Base-by-base conservation (phyloP, 2,888 invertebrate genomes). In the Allygus modestus region DNA sequence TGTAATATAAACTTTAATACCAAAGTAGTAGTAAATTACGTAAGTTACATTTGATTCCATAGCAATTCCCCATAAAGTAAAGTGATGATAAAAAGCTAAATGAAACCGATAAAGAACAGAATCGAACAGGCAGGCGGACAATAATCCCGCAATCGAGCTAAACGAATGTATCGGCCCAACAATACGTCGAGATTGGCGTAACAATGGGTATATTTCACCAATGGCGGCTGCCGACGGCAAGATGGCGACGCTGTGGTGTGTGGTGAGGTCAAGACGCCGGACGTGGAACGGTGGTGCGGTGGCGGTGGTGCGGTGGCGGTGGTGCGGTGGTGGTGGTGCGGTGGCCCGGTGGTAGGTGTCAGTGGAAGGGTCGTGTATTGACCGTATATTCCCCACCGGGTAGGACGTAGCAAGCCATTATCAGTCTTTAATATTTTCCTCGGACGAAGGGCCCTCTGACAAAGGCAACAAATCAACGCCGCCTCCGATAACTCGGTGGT, bases 401-500 rank as follows among this genome's bases (percentile, higher is more conserved):
- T 79, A 43, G 46, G 20, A 28, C 54, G 31, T 17, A 79, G 43
- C 31, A 17, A n/a, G 65, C 41, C 54, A 37, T 65, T 81, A 81
- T 81, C 81, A 81, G 81, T 65, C 61, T 61, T 81, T 73, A 73
- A 73, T 73, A 73, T 73, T 73, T 69, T 81, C 65, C 61, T 65
- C 37, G 23, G 65, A 43, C 26, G 81, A 41, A 23, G 81, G 81
- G 65, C 54, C 61, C 37, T 69, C 81, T 79, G 82, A 84, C 84
- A 86, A 65, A 65, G 85, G 84, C 85, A 84, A 87, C 87, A 87
- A 87, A 87, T 87, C 87, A 87, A 85, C 51, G 61, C 58, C 54
- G 82, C 82, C 85, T 86, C 87, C 87, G 87, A 87, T 87, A 87
- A 86, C 85, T 85, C 84, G 85, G 75, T 41, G 87, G 87, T 89